phyloP scores from a whole-genome alignment of 1,140 invertebrate species.

The Drosophila willistoni region DNA sequence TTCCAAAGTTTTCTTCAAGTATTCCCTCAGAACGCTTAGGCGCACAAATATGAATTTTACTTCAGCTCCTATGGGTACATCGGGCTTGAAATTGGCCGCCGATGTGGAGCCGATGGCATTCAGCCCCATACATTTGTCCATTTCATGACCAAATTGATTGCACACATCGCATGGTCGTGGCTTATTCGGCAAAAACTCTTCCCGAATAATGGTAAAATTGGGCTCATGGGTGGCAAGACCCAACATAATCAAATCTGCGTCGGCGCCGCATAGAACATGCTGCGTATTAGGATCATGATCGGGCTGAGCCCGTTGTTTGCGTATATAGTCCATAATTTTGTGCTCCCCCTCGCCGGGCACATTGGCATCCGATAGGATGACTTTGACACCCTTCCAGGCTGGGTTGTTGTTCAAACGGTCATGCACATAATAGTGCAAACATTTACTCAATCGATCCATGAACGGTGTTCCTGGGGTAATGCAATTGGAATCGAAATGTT shows the following conservation, averaged over 20 bases:
- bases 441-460: slow-evolving; percentile 97
- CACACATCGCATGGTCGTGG: slow-evolving; percentile 98
- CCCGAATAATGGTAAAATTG: slow-evolving; percentile 98
- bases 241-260: slow-evolving; percentile 99
- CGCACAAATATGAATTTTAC: slow-evolving; percentile 95
- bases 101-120: slow-evolving; percentile 75
- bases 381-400: slow-evolving; percentile 97
- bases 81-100: slow-evolving; percentile 61
- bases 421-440: slow-evolving; percentile 98
- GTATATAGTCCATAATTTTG: slow-evolving; percentile 99
- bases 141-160: slow-evolving; percentile 96
- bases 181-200: slow-evolving; percentile 99
- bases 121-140: slow-evolving; percentile 96
- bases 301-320: slow-evolving; percentile 97
- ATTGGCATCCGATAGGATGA: slow-evolving; percentile 99
- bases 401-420: slow-evolving; percentile 96
- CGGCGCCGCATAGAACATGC: slow-evolving; percentile 98
- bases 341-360: slow-evolving; percentile 99
- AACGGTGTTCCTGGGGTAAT: slow-evolving; percentile 99
- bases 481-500: slow-evolving; percentile 99
- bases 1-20: slow-evolving; percentile 94
- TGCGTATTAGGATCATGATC: slow-evolving; percentile 99
- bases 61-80: slow-evolving; percentile 87
- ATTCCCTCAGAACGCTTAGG: slow-evolving; percentile 96
- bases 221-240: slow-evolving; percentile 99